Conservation (phyloP, 64 coral and sea anemone genomes). For the Stylophora pistillata region DNA sequence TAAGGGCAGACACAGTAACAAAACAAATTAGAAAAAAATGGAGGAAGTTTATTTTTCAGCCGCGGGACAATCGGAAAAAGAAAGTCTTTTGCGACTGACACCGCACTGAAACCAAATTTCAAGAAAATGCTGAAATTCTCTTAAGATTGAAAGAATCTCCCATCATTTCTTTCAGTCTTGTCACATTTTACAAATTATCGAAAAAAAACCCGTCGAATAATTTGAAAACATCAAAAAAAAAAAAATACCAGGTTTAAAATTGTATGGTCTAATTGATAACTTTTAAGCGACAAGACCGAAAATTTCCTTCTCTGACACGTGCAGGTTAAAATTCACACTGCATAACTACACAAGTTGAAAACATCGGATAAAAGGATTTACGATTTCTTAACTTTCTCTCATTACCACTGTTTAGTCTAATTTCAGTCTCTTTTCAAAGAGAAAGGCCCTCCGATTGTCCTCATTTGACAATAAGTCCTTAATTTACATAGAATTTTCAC, state of each 20-base stretch:
- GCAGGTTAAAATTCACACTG: too few species aligned
- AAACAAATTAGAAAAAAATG: neutral
- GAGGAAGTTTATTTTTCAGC: neutral
- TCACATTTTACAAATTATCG: neutral
- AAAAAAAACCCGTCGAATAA: neutral
- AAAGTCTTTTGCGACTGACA: neutral
- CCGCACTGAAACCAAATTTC: neutral
- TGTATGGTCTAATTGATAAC: too few species aligned
- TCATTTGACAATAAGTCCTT: slow-evolving; percentile 41
- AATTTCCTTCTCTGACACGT: too few species aligned
- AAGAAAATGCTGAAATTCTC: neutral
- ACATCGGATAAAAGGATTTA: neutral
- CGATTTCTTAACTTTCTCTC: neutral
- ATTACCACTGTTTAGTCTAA: slow-evolving; percentile 1
- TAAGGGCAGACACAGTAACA: neutral
- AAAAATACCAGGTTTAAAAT: too few species aligned
- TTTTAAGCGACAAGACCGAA: too few species aligned
- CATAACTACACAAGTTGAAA: neutral
- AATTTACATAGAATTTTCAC: slow-evolving; percentile 42
- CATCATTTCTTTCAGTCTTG: neutral
- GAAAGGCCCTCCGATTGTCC: slow-evolving; percentile 7
- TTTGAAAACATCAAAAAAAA: too few species aligned
- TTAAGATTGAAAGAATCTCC: neutral
- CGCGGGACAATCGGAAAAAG: neutral
- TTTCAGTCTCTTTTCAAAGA: slow-evolving; percentile 9